Base-by-base conservation (phyloP, 35 echinoderm and acorn worm species). In the Holothuria glaberrima region DNA sequence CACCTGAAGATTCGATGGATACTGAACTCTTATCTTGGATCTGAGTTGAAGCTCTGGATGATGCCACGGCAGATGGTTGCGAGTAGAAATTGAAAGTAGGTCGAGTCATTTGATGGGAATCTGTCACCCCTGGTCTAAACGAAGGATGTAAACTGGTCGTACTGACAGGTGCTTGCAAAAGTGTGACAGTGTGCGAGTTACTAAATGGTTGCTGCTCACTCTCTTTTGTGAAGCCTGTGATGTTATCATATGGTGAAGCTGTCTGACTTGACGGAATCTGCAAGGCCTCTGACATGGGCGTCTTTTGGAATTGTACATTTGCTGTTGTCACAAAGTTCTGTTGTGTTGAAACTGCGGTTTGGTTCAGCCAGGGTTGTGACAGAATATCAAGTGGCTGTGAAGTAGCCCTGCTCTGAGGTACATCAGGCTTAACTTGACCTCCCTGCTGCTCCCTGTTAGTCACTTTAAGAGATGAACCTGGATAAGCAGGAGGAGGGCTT, bases 61-160 rank as follows among this genome's bases (percentile, higher is more conserved):
- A 9, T n/a, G 44, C 38, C 38, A 27, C 38, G 26, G 85, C 22
- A 48, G 85, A 28, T 45, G 65, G 30, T 4, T 62, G 66, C 0
- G 85, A 87, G 54, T 87, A 87, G 70, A 87, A 87, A 41, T 87
- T 87, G 63, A 87, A 87, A 70, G 58, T 87, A 3, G 85, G 85
- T 25, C 44, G 52, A 22, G 80, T 58, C 22, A 84, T 12, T 54
- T 54, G 50, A 54, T 60, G 52, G 1, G 57, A 25, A 7, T 63
- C 80, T 54, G 50, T 54, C 10, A 54, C 50, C 50, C 10, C 50
- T 54, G 50, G 50, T 54, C 50, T 54, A 9, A 54, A 54, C 10
- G 50, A 9, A 54, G 66, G 7, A 69, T 69, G 66, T 29, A 18
- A 69, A 12, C 9, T 6, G 66, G 25, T 12, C 21, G 16, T 26